phyloP scores from a whole-genome alignment of 1,140 invertebrate species.

The Aricia agestis region DNA sequence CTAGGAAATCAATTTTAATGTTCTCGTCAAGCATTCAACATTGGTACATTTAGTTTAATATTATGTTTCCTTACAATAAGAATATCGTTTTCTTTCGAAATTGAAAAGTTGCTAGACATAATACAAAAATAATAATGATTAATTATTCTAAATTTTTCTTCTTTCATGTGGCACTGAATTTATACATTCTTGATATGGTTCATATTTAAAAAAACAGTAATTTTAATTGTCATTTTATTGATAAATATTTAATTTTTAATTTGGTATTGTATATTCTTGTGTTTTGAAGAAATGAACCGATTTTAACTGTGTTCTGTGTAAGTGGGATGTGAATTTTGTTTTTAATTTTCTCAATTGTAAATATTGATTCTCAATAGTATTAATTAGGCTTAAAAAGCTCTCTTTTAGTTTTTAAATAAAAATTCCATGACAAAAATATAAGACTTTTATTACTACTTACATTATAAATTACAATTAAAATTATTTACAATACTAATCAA shows the following conservation, averaged over 20 bases:
- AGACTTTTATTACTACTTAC: constrained; percentile 18
- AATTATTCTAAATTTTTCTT: neutral
- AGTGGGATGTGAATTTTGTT: constrained; percentile 15
- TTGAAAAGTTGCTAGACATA: too few species aligned
- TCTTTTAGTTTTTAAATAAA: constrained; percentile 34
- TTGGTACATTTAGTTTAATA: too few species aligned
- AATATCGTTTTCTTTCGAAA: too few species aligned
- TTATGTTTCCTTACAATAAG: too few species aligned
- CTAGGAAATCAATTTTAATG: too few species aligned
- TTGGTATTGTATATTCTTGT: neutral
- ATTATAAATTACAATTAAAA: constrained; percentile 16
- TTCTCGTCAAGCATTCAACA: too few species aligned
- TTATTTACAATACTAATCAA: constrained; percentile 16
- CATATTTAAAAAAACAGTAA: neutral
- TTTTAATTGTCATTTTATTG: neutral
- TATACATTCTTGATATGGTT: neutral
- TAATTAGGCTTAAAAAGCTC: constrained; percentile 37
- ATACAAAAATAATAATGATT: too few species aligned
- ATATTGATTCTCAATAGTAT: constrained; percentile 19
- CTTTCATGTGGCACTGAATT: neutral
- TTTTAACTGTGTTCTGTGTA: constrained; percentile 11
- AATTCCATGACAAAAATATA: constrained; percentile 19
- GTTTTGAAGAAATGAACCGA: neutral
- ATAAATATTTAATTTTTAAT: neutral
- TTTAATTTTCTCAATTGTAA: neutral